Evolutionary conservation across 2,113 vertebrate genomes (phyloP).

Genomic region (Thunnus thynnus): DNA sequence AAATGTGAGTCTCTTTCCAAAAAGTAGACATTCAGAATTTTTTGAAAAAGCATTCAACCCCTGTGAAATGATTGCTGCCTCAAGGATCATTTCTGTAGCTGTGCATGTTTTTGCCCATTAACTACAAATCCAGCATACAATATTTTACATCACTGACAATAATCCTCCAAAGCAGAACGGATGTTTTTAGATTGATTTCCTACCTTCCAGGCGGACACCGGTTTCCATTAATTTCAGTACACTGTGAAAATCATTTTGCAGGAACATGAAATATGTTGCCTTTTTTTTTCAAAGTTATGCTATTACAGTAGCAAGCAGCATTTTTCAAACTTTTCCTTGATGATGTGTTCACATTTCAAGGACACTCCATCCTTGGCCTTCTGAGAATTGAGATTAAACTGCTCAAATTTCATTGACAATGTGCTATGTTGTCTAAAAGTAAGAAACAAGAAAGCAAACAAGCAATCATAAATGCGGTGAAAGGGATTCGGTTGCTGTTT

Average conservation of each 20-base stretch:
- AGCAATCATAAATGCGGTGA: neutral
- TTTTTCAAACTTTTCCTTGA: conserved; percentile 1
- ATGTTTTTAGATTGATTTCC: conserved; percentile 49
- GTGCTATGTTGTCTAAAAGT: neutral
- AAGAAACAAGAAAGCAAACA: neutral
- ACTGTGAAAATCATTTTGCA: conserved; percentile 3
- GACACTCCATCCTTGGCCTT: neutral
- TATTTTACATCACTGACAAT: neutral
- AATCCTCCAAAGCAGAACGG: conserved; percentile 39
- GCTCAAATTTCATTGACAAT: neutral
- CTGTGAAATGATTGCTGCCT: conserved; percentile 23
- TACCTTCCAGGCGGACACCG: conserved; percentile 37
- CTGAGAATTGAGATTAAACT: neutral
- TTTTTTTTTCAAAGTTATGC: neutral
- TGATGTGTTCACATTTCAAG: conserved; percentile 13
- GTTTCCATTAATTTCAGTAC: conserved; percentile 11
- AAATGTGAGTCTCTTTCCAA: conserved; percentile 3
- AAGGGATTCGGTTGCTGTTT: neutral
- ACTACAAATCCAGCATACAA: conserved; percentile 23
- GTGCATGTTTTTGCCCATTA: conserved; percentile 40
- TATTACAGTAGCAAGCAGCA: neutral
- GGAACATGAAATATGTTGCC: neutral
- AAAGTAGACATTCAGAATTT: neutral
- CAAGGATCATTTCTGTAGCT: conserved; percentile 7
- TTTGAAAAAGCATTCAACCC: conserved; percentile 11